phyloP scores from a whole-genome alignment of 1,140 invertebrate genomes.

The Plutomurus gul region DNA sequence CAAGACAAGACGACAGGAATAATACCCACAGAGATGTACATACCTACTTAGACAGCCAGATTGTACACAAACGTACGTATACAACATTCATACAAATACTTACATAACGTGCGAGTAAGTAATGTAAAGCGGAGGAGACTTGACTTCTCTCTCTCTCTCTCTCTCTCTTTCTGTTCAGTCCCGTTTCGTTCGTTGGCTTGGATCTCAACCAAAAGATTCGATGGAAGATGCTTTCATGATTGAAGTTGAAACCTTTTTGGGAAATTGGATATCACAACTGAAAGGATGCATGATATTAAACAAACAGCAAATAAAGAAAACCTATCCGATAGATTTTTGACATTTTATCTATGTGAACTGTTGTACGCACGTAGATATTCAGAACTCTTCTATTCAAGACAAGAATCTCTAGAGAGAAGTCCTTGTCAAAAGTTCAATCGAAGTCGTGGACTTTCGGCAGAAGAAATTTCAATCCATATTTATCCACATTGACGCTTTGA shows the following conservation, averaged over 20 bases:
- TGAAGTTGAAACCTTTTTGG: conserved; percentile 52
- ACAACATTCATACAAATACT: not conserved
- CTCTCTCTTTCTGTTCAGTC: too few relatives aligned
- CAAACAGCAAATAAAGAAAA: conserved; percentile 51
- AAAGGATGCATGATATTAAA: conserved; percentile 52
- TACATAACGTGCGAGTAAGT: not conserved
- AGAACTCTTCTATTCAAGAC: not conserved
- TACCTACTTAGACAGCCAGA: not conserved
- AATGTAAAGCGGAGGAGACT: not conserved
- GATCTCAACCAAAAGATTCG: conserved; percentile 36
- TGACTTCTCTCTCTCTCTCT: conserved; percentile 5
- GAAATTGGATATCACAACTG: conserved; percentile 52
- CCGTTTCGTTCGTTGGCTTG: not conserved
- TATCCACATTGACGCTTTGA: conserved; percentile 19
- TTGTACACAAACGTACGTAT: not conserved
- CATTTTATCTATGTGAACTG: conserved; percentile 39
- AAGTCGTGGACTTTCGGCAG: not conserved
- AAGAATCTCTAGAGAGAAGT: conserved; percentile 1
- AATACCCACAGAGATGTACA: not conserved
- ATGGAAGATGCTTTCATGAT: conserved; percentile 39
- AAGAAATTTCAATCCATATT: conserved; percentile 26
- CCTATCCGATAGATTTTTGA: conserved; percentile 49
- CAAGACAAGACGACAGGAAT: conserved; percentile 8
- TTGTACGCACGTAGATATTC: not conserved
- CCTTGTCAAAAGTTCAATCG: conserved; percentile 26